Evolutionary conservation across 2,113 vertebrate genomes (phyloP).

Genomic region (Mesocricetus auratus): DNA sequence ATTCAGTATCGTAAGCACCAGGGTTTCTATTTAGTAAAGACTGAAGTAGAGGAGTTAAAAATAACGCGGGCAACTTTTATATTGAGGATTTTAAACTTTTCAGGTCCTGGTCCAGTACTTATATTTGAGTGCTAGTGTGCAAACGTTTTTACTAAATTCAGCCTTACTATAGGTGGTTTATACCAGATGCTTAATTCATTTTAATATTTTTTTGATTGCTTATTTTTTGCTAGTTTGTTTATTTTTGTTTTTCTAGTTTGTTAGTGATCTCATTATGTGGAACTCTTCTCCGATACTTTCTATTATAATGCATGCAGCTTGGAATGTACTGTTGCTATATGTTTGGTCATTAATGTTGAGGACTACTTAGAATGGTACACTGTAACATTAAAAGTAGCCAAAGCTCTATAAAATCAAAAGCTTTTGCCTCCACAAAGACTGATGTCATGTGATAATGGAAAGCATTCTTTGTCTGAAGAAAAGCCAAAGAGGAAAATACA

Average conservation of each 20-base stretch:
- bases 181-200: neutral
- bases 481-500: neutral
- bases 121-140: neutral
- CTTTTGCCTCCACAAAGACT: slow-evolving; percentile 43
- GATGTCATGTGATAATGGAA: neutral
- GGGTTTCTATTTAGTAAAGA: neutral
- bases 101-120: neutral
- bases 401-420: slow-evolving; percentile 16
- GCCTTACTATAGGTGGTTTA: neutral
- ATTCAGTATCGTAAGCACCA: slow-evolving; percentile 95
- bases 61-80: neutral
- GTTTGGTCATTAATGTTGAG: neutral
- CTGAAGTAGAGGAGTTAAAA: neutral
- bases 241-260: neutral
- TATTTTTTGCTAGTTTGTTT: neutral
- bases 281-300: too few species aligned
- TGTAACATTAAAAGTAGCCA: neutral
- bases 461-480: slow-evolving; percentile 60
- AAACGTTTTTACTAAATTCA: neutral
- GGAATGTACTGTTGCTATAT: neutral
- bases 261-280: neutral
- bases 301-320: neutral
- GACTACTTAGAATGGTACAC: neutral
- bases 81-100: slow-evolving; percentile 21
- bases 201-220: neutral